Evolutionary conservation across 2,113 vertebrate species (phyloP).

Genomic region (Lynx canadensis): DNA sequence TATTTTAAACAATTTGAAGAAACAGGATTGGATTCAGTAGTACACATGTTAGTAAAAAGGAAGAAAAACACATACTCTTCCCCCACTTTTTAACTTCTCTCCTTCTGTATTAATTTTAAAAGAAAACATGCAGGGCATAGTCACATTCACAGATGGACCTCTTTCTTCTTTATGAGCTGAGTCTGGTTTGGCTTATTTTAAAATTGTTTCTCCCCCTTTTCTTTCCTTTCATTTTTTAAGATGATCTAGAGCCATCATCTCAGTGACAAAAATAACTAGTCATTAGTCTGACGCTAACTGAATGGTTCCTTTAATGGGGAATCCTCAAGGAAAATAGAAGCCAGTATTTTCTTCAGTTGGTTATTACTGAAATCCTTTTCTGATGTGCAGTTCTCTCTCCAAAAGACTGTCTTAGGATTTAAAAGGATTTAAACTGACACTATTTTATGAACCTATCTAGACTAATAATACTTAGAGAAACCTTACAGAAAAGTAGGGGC

Average conservation of each 20-base stretch:
- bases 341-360: neutral
- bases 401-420: slow-evolving; percentile 37
- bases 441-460: slow-evolving; percentile 54
- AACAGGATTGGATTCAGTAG: neutral
- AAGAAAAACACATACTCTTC: neutral
- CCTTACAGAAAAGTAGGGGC: neutral
- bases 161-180: neutral
- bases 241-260: neutral
- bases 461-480: slow-evolving; percentile 63
- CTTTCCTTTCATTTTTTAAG: neutral
- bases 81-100: neutral
- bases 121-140: neutral
- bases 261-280: neutral
- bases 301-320: slow-evolving; percentile 39
- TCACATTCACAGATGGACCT: neutral
- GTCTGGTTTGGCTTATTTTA: neutral
- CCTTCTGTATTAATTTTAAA: neutral
- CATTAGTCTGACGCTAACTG: neutral
- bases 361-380: slow-evolving; percentile 61
- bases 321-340: slow-evolving; percentile 46
- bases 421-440: slow-evolving; percentile 46
- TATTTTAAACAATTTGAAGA: neutral
- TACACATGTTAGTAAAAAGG: neutral
- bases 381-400: slow-evolving; percentile 35
- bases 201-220: neutral